Percentiles rank a stretch among this genome's conserved stretches.
Evolutionary conservation across 53 echinoderm and acorn worm species (phyloP).

Genomic region (Stichopus horrens): DNA sequence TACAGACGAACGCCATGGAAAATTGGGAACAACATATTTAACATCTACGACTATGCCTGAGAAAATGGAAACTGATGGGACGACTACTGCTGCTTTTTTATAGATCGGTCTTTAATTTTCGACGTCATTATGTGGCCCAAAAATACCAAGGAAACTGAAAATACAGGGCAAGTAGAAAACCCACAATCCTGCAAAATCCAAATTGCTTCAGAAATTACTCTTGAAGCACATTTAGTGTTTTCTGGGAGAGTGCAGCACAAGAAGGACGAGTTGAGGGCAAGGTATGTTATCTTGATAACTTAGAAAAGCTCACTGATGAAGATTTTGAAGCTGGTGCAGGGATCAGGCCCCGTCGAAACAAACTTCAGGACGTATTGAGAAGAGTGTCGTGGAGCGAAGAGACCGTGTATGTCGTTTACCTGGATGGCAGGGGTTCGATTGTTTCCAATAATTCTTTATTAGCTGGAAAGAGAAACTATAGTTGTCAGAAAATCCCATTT

Average conservation of each 20-base stretch:
- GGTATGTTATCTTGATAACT: neutral
- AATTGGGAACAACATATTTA: too few species aligned
- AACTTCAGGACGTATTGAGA: neutral
- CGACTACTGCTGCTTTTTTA: neutral
- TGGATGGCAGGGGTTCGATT: constrained; percentile 11
- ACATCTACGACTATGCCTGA: too few species aligned
- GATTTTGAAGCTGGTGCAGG: neutral
- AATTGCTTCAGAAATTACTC: neutral
- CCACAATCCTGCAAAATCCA: neutral
- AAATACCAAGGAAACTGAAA: neutral
- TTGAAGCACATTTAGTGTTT: neutral
- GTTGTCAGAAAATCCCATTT: neutral
- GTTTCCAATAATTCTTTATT: neutral
- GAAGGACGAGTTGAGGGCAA: neutral
- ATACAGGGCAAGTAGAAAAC: neutral
- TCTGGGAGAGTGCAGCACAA: neutral
- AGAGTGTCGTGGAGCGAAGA: neutral
- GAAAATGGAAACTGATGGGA: too few species aligned
- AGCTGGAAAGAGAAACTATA: neutral
- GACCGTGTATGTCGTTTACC: neutral
- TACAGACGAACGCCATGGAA: too few species aligned
- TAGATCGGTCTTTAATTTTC: neutral
- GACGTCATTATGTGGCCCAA: neutral
- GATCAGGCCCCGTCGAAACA: constrained; percentile 1
- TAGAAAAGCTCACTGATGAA: neutral